A percentile compares a stretch with the other conserved stretches of the same genome.
phyloP scores from a whole-genome alignment of 2,797 vertebrate genomes.

The Trachops cirrhosus region DNA sequence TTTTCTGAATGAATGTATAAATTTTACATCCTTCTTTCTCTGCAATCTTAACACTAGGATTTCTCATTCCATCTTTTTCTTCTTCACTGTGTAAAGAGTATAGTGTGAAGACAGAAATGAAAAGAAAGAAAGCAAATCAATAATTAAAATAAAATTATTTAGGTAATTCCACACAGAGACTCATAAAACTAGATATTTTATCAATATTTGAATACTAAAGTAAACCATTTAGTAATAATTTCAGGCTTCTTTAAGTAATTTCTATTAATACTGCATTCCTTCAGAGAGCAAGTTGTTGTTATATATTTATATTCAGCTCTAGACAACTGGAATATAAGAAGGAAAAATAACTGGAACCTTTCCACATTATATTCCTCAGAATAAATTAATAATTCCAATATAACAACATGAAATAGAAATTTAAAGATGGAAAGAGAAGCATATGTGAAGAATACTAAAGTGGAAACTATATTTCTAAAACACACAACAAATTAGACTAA shows the following conservation, averaged over 20 bases:
- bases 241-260: background rate
- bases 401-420: background rate
- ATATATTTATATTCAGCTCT: background rate
- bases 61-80: background rate
- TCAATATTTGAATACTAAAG: background rate
- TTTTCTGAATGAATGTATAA: background rate
- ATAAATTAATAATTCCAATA: background rate
- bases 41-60: background rate
- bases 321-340: background rate
- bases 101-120: background rate
- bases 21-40: background rate
- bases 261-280: background rate
- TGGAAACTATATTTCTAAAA: background rate
- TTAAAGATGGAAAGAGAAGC: background rate
- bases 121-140: background rate
- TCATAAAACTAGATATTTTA: background rate
- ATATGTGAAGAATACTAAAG: background rate
- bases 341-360: background rate
- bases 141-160: background rate
- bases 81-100: background rate
- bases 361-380: background rate
- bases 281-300: background rate
- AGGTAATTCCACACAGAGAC: background rate
- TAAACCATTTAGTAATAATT: background rate
- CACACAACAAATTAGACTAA: background rate